Conservation (phyloP, 2,113 vertebrate species). For the Xenotilapia caudafasciata region DNA sequence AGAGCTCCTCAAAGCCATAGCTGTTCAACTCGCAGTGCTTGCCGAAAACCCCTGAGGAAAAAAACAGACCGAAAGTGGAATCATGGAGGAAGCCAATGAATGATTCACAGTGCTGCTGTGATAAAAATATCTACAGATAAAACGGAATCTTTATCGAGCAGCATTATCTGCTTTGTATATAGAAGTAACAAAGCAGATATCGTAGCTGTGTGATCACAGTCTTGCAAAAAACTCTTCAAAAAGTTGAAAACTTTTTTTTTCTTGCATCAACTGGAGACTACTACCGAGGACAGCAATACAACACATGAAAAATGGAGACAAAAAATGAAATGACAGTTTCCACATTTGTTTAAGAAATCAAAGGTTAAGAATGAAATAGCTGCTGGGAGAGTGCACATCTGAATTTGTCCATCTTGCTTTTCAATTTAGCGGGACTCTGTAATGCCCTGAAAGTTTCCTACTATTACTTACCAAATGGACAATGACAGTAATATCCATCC, state of each 20-base stretch:
- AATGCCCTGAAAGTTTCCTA: constrained; percentile 9
- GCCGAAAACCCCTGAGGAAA: constrained; percentile 87
- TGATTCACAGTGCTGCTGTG: not conserved
- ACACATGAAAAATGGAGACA: constrained; percentile 14
- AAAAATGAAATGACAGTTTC: constrained; percentile 15
- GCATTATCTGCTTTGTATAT: not conserved
- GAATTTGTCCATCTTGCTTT: constrained; percentile 17
- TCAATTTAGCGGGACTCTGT: not conserved
- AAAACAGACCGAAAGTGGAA: constrained; percentile 9
- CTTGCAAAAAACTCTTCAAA: not conserved
- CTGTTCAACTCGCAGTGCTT: constrained; percentile 97
- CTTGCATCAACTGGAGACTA: not conserved
- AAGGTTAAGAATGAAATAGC: not conserved
- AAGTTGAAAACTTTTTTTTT: not conserved
- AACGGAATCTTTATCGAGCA: not conserved
- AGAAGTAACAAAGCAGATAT: not conserved
- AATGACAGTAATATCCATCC: constrained; percentile 94
- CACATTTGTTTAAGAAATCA: constrained; percentile 22
- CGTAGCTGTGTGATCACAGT: not conserved
- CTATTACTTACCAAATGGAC: constrained; percentile 89
- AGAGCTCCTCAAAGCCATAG: constrained; percentile 94
- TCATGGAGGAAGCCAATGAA: constrained; percentile 11
- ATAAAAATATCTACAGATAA: constrained; percentile 23
- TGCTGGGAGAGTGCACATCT: not conserved
- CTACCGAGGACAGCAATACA: not conserved